phyloP scores from a whole-genome alignment of 2,888 invertebrate species.

The Eledone cirrhosa region DNA sequence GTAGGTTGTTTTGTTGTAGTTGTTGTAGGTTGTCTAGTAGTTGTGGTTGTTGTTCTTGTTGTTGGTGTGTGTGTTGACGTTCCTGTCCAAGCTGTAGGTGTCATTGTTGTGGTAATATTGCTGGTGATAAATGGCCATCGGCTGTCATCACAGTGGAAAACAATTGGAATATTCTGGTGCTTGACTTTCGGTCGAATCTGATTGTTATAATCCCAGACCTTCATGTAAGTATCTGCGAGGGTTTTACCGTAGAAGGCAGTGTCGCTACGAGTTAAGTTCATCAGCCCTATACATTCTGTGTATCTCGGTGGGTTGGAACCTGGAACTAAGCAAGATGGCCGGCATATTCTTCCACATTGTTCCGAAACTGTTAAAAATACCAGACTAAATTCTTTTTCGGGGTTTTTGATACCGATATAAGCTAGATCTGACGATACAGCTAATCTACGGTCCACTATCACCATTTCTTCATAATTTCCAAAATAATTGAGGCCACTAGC shows the following conservation, averaged over 20 bases:
- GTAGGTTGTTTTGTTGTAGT: not conserved
- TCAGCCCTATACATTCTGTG: slow-evolving; percentile 5
- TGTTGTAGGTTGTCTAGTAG: not conserved
- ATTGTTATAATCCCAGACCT: slow-evolving; percentile 50
- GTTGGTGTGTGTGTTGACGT: not conserved
- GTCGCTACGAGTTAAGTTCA: not conserved
- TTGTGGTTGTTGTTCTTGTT: not conserved
- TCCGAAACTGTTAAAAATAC: slow-evolving; percentile 44
- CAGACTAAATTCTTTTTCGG: slow-evolving; percentile 35
- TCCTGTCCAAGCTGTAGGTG: too few species aligned
- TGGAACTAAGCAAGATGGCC: slow-evolving; percentile 36
- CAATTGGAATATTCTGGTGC: slow-evolving; percentile 46
- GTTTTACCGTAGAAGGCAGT: slow-evolving; percentile 48
- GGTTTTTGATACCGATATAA: slow-evolving; percentile 41
- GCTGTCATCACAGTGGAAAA: slow-evolving; percentile 57
- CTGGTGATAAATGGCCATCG: slow-evolving; percentile 7
- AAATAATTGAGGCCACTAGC: too few species aligned
- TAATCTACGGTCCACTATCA: slow-evolving; percentile 39
- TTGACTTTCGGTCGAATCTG: slow-evolving; percentile 46
- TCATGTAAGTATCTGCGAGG: slow-evolving; percentile 48
- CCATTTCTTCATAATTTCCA: slow-evolving; percentile 44
- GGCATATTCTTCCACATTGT: slow-evolving; percentile 46
- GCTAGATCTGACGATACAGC: slow-evolving; percentile 37
- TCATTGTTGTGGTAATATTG: too few species aligned
- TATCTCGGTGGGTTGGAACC: slow-evolving; percentile 10